Evolutionary conservation across 2,797 vertebrate genomes (phyloP).

Genomic region (Sphaeramia orbicularis): DNA sequence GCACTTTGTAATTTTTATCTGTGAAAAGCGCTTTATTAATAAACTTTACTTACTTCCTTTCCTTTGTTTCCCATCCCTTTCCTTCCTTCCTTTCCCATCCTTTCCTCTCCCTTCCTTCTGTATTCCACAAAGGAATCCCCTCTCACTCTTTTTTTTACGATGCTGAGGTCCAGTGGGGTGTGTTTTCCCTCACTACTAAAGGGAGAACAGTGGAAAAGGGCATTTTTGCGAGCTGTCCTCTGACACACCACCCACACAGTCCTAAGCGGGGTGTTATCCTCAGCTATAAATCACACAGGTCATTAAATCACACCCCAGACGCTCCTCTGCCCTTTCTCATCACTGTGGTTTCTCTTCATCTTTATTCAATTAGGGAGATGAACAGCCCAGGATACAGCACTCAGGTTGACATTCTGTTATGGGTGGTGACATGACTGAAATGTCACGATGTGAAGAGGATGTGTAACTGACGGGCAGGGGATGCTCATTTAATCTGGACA

Average conservation of each 20-base stretch:
- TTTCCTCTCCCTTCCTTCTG: conserved; percentile 8
- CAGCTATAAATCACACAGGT: conserved; percentile 75
- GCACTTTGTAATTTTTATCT: too few relatives aligned
- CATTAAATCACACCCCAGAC: conserved; percentile 77
- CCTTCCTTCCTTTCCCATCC: conserved; percentile 1
- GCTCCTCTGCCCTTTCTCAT: conserved; percentile 78
- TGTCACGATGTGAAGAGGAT: conserved; percentile 58
- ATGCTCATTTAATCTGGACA: conserved; percentile 41
- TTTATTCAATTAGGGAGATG: conserved; percentile 79
- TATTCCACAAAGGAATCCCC: conserved; percentile 29
- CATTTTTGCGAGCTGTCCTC: conserved; percentile 73
- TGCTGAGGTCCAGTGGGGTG: conserved; percentile 43
- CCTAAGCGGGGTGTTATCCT: conserved; percentile 64
- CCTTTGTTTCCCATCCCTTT: neutral
- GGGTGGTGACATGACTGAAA: conserved; percentile 65
- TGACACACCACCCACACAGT: conserved; percentile 74
- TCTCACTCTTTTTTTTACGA: conserved; percentile 54
- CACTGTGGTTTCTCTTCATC: conserved; percentile 70
- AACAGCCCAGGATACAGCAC: conserved; percentile 61
- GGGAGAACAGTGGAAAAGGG: conserved; percentile 51
- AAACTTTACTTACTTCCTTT: neutral
- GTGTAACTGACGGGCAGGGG: conserved; percentile 30
- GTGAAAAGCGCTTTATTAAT: conserved; percentile 54
- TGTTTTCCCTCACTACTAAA: conserved; percentile 37
- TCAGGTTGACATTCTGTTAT: conserved; percentile 64